Evolutionary conservation across 2,113 vertebrate genomes (phyloP), one percentile per base, ranked within the genome.

Genomic region (Indicator maculatus): DNA sequence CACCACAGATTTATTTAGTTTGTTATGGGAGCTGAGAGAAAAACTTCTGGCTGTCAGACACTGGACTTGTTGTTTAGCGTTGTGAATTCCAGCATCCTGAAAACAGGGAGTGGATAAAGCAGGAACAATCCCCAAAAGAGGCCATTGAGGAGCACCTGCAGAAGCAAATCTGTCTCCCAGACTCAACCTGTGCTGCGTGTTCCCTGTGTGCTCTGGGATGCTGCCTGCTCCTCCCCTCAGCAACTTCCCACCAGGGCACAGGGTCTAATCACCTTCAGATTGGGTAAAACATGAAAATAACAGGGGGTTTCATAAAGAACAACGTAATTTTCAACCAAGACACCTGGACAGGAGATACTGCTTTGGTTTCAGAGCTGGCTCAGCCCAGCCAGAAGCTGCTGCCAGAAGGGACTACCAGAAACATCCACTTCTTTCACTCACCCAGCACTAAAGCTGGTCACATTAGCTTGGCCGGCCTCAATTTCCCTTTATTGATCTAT

Each of bases 181-280:
- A 70, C 58, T 5, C 17, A 74, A 52, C 19, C 9, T 8, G 23
- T 0, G 7, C 28, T 44, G 36, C 24, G 56, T 0, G 0, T n/a
- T 31, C n/a, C 16, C 8, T 26, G 38, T 3, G 2, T 63, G 59
- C 71, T 66, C 31, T 1, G 1, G 41, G 56, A 78, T 5, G 3
- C 3, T 2, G 2, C 17, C 63, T 74, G 55, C 36, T 81, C 53
- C 47, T 0, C 0, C 0, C 9, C 31, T 70, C 70, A 24, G 58
- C 31, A 38, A 18, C 21, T 67, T 87, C 44, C 58, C 70, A 20
- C 5, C 53, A 23, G 8, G 56, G 16, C 60, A 67, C 0, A 0
- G 13, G 12, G 30, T 71, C 33, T 71, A 31, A 76, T 8, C 15
- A 80, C 16, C 63, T 63, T 55, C 30, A 80, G 27, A 55, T 2